These are phyloP conservation scores for Xiphorhynchus erythropygius DNA, from an alignment of 2,797 vertebrate species.

Conservation along the genomic window DNA sequence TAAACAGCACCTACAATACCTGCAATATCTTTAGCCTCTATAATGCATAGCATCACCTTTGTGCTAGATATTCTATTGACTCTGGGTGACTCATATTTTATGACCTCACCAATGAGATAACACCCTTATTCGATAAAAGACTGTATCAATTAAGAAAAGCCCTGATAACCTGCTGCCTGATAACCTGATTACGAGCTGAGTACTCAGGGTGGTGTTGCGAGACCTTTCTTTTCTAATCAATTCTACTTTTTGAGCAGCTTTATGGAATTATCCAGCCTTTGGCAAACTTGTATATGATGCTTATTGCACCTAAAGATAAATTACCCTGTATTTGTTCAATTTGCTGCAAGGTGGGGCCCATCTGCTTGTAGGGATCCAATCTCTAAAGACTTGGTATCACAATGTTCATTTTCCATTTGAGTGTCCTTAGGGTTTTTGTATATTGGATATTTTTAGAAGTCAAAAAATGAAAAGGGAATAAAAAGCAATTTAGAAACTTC, in stretches of 20 bases:
- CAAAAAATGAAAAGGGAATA: background rate
- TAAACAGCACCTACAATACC: background rate
- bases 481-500: background rate
- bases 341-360: constrained; percentile 15
- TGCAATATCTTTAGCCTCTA: background rate
- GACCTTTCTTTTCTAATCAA: constrained; percentile 56
- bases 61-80: constrained; percentile 48
- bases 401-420: background rate
- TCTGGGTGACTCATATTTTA: constrained; percentile 50
- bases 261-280: constrained; percentile 59
- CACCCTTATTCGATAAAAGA: background rate
- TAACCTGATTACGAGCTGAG: constrained; percentile 62
- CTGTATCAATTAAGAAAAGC: constrained; percentile 50
- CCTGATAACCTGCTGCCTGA: constrained; percentile 9
- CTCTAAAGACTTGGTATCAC: background rate
- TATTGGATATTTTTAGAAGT: background rate
- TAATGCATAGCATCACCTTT: background rate
- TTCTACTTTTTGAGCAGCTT: constrained; percentile 12
- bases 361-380: background rate
- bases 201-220: constrained; percentile 53
- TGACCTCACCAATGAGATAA: constrained; percentile 58
- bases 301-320: constrained; percentile 50
- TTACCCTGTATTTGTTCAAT: constrained; percentile 44
- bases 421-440: background rate
- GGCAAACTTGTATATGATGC: constrained; percentile 45